Evolutionary conservation across 2,113 vertebrate species (phyloP).

Genomic region (Anser cygnoides): DNA sequence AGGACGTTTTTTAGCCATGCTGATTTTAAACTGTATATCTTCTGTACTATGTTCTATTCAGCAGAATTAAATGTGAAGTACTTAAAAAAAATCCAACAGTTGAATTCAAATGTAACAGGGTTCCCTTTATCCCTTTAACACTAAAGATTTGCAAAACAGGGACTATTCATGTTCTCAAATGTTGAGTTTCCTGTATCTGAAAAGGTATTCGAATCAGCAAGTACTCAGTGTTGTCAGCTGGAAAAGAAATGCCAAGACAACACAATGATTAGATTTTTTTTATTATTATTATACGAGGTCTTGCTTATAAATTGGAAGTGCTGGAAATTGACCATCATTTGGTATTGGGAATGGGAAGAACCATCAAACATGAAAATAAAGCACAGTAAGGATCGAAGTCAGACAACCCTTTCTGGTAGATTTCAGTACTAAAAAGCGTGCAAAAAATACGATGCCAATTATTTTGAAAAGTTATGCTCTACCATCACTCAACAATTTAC

Average conservation of each 20-base stretch:
- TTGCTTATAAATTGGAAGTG: not conserved
- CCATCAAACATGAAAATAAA: conserved; percentile 4
- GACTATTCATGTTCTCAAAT: not conserved
- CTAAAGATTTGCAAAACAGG: not conserved
- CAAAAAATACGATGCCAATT: not conserved
- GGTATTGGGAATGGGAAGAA: not conserved
- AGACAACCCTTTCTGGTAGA: not conserved
- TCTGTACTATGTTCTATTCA: not conserved
- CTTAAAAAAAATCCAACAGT: not conserved
- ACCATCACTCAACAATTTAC: conserved; percentile 8
- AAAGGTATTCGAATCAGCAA: not conserved
- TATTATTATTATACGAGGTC: not conserved
- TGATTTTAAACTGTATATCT: not conserved
- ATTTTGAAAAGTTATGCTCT: conserved; percentile 13
- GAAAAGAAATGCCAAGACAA: not conserved
- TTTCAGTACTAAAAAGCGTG: not conserved
- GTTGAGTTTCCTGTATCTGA: not conserved
- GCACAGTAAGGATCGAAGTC: conserved; percentile 18
- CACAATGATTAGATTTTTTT: not conserved
- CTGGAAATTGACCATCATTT: not conserved
- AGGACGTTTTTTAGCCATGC: not conserved
- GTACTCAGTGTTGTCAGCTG: not conserved
- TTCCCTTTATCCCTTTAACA: not conserved
- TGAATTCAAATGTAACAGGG: not conserved
- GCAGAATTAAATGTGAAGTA: not conserved